Evolutionary conservation across 2,888 invertebrate genomes (phyloP), one percentile per base, ranked within the genome.

Genomic region (Melanotus villosus): DNA sequence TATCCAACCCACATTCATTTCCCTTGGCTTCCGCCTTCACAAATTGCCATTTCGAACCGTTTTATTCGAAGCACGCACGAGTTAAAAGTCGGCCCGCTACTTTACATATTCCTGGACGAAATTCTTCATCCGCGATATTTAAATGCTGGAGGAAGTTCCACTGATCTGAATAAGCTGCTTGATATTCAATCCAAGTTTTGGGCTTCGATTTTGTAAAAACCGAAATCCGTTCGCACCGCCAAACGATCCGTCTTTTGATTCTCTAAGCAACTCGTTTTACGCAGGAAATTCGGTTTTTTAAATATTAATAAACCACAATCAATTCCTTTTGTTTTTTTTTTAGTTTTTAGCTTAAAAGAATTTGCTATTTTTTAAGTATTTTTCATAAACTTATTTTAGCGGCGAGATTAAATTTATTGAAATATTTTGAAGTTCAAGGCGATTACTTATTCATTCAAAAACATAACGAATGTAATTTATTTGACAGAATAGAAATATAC

Each of bases 161-260:
- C 65, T 69, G 73, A 78, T 78, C 79, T 78, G 77, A 79, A 78
- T 78, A 78, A 73, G 72, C 77, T 77, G 72, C 72, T 79, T 79
- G 76, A 77, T 77, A 79, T 79, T 79, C 79, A 76, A 76, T 78
- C 77, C 73, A 72, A 72, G 77, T 78, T 65, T 71, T 67, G 65
- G 65, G 66, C 71, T 75, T 76, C 78, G 78, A 77, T 79, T 78
- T 77, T 76, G 74, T 74, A 76, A 73, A 75, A 77, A 74, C 59
- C 67, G 45, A 70, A 70, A 65, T 70, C 70, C 65, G 65, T 45
- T 63, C 57, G 65, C 62, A 65, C 54, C 36, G 23, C 57, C 67
- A 57, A 63, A 63, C 57, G 62, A 62, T 68, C 65, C 34, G 65
- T 65, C 65, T 65, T 58, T 45, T 36, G 57, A 23, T 30, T 64